Base-by-base conservation (phyloP, 1,140 invertebrate genomes). In the Leptonema lineaticorne region DNA sequence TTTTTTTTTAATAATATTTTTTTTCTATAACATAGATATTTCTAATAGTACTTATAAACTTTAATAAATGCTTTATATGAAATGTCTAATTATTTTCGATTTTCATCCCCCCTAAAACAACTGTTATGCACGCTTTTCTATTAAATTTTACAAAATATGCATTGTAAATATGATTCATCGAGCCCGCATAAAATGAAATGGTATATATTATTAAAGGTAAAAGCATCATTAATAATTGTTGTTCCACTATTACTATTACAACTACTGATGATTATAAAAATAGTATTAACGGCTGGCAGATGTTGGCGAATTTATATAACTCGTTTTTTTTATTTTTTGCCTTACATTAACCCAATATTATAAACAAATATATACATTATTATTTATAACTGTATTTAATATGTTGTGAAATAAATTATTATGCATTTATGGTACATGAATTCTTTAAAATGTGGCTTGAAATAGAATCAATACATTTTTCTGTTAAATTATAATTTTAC, bases 171-270 rank as follows among this genome's bases (percentile, higher is more conserved):
- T 59, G 57, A 59, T 33, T 59, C 57, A 59, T 33, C 28, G 30
- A 30, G 28, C 57, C 57, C 57, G 28, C 33, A 59, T 59, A 18
- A 59, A 33, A 37, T 22, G 30, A 9, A 24, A 59, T 59, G 9
- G 48, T 53, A 53, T 16, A 6, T 59, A 26, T 24, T 22, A 24
- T 24, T 3, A 16, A 33, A 57, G 24, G 20, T 28, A 30, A 37
- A 16, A 59, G 57, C 16, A 28, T 53, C 50, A 53, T 53, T 53
- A 53, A 53, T 53, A 53, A 53, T 53, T 22, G 50, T 53, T 26
- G 14, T 24, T 53, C 27, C 50, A 20, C 22, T 53, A 53, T 20
- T 28, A 56, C 50, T 56, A 28, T 57, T 57, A n/a, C n/a, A n/a
- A n/a, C n/a, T n/a, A n/a, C n/a, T n/a, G n/a, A n/a, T n/a, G n/a